phyloP scores from a whole-genome alignment of 2,797 vertebrate species.

The Neomorphus geoffroyi region DNA sequence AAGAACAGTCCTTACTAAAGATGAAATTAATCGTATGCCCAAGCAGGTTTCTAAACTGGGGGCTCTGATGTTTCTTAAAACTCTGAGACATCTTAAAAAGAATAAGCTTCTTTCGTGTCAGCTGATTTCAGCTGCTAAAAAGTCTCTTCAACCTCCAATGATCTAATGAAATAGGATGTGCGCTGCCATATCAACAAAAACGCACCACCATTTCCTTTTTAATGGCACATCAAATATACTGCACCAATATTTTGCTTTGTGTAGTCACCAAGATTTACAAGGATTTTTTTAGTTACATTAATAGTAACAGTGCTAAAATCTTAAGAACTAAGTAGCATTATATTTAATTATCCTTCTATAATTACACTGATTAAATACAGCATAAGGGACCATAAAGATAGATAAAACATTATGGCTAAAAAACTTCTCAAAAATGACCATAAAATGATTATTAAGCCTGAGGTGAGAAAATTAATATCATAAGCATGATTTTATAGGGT shows the following conservation, averaged over 20 bases:
- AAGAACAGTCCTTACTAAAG: neutral
- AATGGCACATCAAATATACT: conserved; percentile 37
- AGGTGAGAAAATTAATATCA: conserved; percentile 83
- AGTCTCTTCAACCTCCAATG: neutral
- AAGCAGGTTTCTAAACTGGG: neutral
- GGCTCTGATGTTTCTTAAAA: neutral
- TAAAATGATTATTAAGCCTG: conserved; percentile 84
- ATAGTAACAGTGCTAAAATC: conserved; percentile 75
- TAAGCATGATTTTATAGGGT: conserved; percentile 77
- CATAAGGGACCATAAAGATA: conserved; percentile 79
- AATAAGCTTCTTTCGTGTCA: neutral
- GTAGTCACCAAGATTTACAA: conserved; percentile 47
- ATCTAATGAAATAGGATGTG: conserved; percentile 26
- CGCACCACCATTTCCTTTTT: neutral
- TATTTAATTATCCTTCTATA: conserved; percentile 82
- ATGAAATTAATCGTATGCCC: neutral
- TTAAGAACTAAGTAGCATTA: conserved; percentile 76
- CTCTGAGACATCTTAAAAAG: neutral
- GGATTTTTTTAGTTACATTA: conserved; percentile 46
- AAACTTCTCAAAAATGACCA: conserved; percentile 80
- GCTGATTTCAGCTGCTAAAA: neutral
- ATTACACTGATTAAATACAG: conserved; percentile 83
- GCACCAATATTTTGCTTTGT: conserved; percentile 61
- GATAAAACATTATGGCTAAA: conserved; percentile 81
- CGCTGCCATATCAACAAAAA: conserved; percentile 30